Evolutionary conservation across 2,113 vertebrate species (phyloP).

Genomic region (Pungitius pungitius): DNA sequence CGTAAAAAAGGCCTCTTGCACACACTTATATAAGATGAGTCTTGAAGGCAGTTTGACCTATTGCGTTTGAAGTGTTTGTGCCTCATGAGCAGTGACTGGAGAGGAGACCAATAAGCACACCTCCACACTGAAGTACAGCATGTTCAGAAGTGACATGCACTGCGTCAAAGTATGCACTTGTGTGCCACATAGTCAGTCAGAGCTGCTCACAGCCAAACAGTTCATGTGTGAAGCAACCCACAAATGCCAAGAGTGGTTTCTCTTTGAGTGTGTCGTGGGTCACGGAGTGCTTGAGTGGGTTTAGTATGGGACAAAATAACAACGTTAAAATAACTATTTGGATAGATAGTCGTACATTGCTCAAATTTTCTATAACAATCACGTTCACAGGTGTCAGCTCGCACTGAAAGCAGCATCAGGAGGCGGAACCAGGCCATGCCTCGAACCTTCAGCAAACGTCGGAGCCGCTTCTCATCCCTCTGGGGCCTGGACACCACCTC

Average conservation of each 20-base stretch:
- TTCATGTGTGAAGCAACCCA: constrained; percentile 63
- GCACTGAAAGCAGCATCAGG: constrained; percentile 87
- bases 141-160: not conserved
- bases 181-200: constrained; percentile 30
- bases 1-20: constrained; percentile 18
- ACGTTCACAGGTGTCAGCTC: constrained; percentile 94
- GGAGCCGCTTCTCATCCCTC: constrained; percentile 95
- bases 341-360: not conserved
- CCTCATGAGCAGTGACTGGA: constrained; percentile 19
- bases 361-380: too few relatives aligned
- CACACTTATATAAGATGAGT: constrained; percentile 25
- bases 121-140: not conserved
- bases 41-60: constrained; percentile 46
- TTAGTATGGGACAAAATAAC: not conserved
- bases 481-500: constrained; percentile 96
- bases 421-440: constrained; percentile 89
- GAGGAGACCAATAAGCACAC: constrained; percentile 10
- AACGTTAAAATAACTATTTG: not conserved
- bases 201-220: constrained; percentile 25
- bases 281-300: constrained; percentile 25
- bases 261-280: constrained; percentile 6
- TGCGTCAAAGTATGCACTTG: constrained; percentile 18
- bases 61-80: constrained; percentile 31
- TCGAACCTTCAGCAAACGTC: constrained; percentile 91
- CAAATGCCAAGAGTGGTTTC: constrained; percentile 66